Evolutionary conservation across 2,113 vertebrate genomes (phyloP).

Genomic region (Symphodus melops): DNA sequence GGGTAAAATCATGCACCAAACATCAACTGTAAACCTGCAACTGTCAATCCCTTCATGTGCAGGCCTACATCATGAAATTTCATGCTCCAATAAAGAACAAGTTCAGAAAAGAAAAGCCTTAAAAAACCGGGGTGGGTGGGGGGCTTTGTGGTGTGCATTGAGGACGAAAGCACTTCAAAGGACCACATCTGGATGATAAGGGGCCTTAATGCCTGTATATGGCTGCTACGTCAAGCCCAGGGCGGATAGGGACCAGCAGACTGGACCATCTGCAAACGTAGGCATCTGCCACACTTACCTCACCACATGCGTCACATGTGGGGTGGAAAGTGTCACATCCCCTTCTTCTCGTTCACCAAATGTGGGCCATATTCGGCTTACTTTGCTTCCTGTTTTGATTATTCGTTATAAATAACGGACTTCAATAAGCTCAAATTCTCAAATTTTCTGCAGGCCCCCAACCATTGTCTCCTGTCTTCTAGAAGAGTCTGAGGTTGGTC

Average conservation of each 20-base stretch:
- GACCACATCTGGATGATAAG: conserved; percentile 55
- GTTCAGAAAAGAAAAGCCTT: conserved; percentile 29
- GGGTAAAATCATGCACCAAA: background rate
- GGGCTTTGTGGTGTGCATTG: conserved; percentile 20
- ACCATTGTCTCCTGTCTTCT: background rate
- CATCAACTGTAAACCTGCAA: background rate
- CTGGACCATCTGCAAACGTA: conserved; percentile 75
- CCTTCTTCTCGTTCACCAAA: conserved; percentile 53
- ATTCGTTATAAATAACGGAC: background rate
- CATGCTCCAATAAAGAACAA: conserved; percentile 64
- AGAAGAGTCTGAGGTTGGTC: conserved; percentile 11
- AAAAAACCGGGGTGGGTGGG: background rate
- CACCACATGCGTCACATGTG: conserved; percentile 79
- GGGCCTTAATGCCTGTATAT: conserved; percentile 32
- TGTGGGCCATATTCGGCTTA: conserved; percentile 13
- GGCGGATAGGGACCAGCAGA: conserved; percentile 56
- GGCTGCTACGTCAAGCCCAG: conserved; percentile 58
- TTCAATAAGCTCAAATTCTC: background rate
- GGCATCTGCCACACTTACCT: conserved; percentile 79
- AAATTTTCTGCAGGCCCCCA: conserved; percentile 3
- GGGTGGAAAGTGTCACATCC: conserved; percentile 57
- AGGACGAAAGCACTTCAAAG: conserved; percentile 2
- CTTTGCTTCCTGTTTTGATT: background rate
- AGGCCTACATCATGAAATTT: conserved; percentile 46
- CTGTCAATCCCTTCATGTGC: conserved; percentile 20